These are phyloP conservation scores for Saccostrea echinata DNA, from an alignment of 1,140 invertebrate species.

Conservation along the genomic window DNA sequence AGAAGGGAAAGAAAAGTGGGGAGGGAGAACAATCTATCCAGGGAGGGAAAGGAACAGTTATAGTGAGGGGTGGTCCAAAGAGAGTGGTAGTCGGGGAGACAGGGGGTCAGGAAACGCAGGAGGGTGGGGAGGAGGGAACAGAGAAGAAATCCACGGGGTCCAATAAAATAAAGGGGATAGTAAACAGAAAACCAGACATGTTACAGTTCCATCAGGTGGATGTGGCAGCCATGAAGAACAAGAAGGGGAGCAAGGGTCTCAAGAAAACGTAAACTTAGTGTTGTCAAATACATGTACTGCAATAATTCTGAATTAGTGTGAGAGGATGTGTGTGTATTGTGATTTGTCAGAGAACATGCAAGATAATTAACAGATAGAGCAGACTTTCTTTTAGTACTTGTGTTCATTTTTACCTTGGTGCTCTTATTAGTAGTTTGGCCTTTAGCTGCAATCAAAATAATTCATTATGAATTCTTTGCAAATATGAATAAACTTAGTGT, in stretches of 20 bases:
- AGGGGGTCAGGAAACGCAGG: neutral
- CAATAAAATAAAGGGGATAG: constrained; percentile 9
- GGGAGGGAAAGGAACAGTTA: neutral
- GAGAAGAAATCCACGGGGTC: constrained; percentile 18
- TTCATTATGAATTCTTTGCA: too few species aligned
- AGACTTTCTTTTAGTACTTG: neutral
- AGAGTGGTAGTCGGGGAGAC: neutral
- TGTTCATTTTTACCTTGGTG: neutral
- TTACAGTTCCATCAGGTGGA: constrained; percentile 29
- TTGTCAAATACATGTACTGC: neutral
- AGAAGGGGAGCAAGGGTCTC: neutral
- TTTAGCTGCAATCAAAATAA: too few species aligned
- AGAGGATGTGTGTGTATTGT: too few species aligned
- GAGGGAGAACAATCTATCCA: neutral
- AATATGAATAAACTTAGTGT: too few species aligned
- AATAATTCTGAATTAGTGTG: too few species aligned
- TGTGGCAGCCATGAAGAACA: neutral
- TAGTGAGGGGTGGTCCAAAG: neutral
- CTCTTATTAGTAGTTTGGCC: neutral
- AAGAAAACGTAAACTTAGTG: neutral
- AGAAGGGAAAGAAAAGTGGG: neutral
- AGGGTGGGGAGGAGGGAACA: neutral
- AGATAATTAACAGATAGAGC: too few species aligned
- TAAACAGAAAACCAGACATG: constrained; percentile 32
- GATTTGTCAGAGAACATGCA: too few species aligned